Evolutionary conservation across 2,797 vertebrate species (phyloP).

Genomic region (Myotis planiceps): DNA sequence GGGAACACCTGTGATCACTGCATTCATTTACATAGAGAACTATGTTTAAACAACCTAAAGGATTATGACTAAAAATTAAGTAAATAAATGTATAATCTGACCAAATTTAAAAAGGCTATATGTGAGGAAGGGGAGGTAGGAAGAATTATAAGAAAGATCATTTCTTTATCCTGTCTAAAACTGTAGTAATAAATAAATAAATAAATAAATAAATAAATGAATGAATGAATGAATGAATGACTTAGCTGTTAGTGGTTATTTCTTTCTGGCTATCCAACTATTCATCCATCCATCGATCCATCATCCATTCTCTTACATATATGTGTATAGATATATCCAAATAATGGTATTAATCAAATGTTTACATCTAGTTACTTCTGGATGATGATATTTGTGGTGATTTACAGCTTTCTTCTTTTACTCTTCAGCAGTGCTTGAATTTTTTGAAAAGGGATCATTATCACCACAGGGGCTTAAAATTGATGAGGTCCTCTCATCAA

Average conservation of each 20-base stretch:
- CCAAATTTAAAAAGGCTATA: constrained; percentile 30
- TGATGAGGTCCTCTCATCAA: not conserved
- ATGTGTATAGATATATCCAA: not conserved
- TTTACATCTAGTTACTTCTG: not conserved
- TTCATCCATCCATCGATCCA: not conserved
- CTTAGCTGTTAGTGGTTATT: not conserved
- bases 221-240: fast-evolving
- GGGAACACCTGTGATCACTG: not conserved
- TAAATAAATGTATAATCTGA: not conserved
- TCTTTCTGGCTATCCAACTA: not conserved
- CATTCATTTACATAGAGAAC: not conserved
- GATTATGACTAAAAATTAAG: not conserved
- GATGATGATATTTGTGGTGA: not conserved
- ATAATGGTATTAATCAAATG: not conserved
- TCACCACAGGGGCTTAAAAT: not conserved
- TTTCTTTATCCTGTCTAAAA: not conserved
- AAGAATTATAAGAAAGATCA: not conserved
- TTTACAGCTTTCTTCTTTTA: not conserved
- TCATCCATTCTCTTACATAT: not conserved
- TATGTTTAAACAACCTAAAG: not conserved
- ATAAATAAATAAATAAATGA: too few relatives aligned
- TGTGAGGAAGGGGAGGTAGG: not conserved
- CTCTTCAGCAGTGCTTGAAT: not conserved
- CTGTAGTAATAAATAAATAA: not conserved
- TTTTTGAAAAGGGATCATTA: not conserved